Evolutionary conservation across 2,113 vertebrate genomes (phyloP).

Genomic region (Nansenia antarctica): DNA sequence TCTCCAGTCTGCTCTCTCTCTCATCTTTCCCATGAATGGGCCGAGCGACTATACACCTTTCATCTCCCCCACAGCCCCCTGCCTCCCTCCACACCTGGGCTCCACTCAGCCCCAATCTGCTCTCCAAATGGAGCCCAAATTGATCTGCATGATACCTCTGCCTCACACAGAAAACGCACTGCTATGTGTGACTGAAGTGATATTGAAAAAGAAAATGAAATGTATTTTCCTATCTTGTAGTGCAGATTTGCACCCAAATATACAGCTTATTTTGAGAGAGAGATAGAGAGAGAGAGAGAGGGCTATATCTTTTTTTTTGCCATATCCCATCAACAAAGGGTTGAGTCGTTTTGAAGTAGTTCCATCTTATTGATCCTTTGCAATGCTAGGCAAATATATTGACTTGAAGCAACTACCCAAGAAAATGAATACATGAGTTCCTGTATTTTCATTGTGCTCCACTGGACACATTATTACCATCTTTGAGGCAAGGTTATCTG

Average conservation of each 20-base stretch:
- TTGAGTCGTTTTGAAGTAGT: background rate
- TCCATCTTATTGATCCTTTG: background rate
- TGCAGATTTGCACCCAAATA: slow-evolving; percentile 15
- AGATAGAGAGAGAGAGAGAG: too few relatives aligned
- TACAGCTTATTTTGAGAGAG: background rate
- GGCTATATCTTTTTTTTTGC: too few relatives aligned
- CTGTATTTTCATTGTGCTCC: slow-evolving; percentile 14
- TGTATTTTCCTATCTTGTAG: slow-evolving; percentile 36
- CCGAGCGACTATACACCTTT: slow-evolving; percentile 54
- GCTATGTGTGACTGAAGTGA: slow-evolving; percentile 23
- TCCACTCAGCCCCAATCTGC: slow-evolving; percentile 43
- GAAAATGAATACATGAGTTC: background rate
- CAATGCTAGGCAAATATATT: background rate
- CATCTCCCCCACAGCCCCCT: slow-evolving; percentile 49
- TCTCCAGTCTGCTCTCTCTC: slow-evolving; percentile 33
- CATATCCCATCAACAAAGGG: background rate
- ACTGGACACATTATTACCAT: background rate
- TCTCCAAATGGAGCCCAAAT: slow-evolving; percentile 61
- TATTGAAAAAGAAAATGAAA: slow-evolving; percentile 59
- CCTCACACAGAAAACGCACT: slow-evolving; percentile 47
- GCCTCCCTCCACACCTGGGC: slow-evolving; percentile 59
- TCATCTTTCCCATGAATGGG: slow-evolving; percentile 46
- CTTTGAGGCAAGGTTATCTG: background rate
- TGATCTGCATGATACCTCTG: slow-evolving; percentile 46
- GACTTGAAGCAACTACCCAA: background rate